Conservation (phyloP, 2,797 vertebrate genomes). For the Lophotriccus pileatus region DNA sequence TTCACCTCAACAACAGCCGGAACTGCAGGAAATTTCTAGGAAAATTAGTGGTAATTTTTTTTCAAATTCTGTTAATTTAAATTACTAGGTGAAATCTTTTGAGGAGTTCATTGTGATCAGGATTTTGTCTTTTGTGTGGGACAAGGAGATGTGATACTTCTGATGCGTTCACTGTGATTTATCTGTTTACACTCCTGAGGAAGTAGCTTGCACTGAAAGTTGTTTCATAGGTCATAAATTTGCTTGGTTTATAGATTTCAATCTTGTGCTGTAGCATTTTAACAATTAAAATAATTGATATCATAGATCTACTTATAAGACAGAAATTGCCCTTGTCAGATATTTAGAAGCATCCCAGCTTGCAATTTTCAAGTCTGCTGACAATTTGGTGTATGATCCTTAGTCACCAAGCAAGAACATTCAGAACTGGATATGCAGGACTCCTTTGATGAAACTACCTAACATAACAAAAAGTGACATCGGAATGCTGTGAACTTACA, state of each 20-base stretch:
- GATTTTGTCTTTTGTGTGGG: not conserved
- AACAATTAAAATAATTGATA: not conserved
- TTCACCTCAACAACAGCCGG: slow-evolving; percentile 67
- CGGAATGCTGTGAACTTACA: not conserved
- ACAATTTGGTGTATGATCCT: not conserved
- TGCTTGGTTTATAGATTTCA: not conserved
- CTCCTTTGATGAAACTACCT: not conserved
- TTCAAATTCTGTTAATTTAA: not conserved
- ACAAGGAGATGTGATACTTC: not conserved
- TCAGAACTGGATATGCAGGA: not conserved
- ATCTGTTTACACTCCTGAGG: not conserved
- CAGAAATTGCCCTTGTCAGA: not conserved
- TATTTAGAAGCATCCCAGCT: not conserved
- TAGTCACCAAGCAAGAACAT: not conserved
- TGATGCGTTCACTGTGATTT: not conserved
- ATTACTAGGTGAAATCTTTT: not conserved
- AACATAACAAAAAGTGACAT: not conserved
- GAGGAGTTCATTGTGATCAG: not conserved
- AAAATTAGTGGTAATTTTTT: slow-evolving; percentile 74
- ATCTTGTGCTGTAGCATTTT: not conserved
- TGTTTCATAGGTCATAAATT: not conserved
- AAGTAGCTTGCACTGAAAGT: not conserved
- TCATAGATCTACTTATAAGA: not conserved
- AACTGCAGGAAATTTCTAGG: slow-evolving; percentile 72
- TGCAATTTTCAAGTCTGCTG: not conserved